These are phyloP conservation scores for Phalacrocorax aristotelis DNA, from an alignment of 2,113 vertebrate species.

Conservation along the genomic window DNA sequence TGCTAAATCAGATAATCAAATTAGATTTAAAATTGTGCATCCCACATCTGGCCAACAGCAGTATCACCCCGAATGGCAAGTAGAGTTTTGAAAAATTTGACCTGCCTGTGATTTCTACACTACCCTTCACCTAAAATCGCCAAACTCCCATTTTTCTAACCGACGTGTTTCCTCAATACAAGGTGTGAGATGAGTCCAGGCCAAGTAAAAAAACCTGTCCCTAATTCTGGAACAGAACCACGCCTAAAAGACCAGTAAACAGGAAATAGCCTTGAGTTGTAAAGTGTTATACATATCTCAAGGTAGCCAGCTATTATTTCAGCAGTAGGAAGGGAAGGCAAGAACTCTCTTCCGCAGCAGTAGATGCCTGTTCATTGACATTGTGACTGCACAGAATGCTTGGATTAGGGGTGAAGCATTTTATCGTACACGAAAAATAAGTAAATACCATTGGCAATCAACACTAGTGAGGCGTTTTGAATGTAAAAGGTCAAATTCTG, in stretches of 20 bases:
- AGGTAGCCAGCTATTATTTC: conserved; percentile 57
- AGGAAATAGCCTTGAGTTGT: conserved; percentile 61
- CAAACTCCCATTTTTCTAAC: background rate
- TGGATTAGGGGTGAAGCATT: background rate
- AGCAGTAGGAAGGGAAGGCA: conserved; percentile 22
- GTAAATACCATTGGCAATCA: background rate
- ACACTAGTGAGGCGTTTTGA: background rate
- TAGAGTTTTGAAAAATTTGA: background rate
- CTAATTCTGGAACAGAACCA: conserved; percentile 56
- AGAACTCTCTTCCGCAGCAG: background rate
- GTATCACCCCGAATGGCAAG: background rate
- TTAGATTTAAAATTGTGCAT: background rate
- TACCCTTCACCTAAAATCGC: background rate
- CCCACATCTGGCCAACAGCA: background rate
- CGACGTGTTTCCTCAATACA: background rate
- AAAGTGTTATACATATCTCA: conserved; percentile 47
- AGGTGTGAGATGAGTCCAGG: background rate
- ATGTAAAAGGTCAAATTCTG: background rate
- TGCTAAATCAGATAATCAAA: background rate
- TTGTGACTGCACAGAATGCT: background rate
- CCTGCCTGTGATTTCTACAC: background rate
- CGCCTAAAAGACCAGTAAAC: conserved; percentile 60
- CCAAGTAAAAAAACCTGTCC: conserved; percentile 29
- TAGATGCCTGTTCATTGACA: background rate
- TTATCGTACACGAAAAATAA: background rate